phyloP scores from a whole-genome alignment of 2,888 invertebrate species.

The Nyleta sp. region DNA sequence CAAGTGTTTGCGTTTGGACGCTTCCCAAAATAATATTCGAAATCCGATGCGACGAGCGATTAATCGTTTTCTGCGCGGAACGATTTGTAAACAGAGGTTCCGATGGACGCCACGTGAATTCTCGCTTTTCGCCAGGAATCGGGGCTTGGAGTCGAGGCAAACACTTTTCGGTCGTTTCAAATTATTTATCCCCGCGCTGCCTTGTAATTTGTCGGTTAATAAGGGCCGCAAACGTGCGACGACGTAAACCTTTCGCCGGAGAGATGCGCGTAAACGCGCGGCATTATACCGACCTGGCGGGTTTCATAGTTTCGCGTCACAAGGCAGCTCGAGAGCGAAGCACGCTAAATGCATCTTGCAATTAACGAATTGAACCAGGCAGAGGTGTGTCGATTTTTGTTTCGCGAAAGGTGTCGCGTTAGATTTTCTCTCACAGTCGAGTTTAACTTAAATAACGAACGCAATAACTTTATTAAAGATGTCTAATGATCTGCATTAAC shows the following conservation, averaged over 20 bases:
- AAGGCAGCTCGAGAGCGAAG: constrained; percentile 47
- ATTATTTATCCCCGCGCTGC: constrained; percentile 14
- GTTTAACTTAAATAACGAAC: too few species aligned
- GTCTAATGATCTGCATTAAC: too few species aligned
- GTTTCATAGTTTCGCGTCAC: constrained; percentile 46
- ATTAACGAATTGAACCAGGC: constrained; percentile 82
- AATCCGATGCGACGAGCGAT: constrained; percentile 26
- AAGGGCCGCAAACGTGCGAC: constrained; percentile 30
- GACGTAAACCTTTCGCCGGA: constrained; percentile 39
- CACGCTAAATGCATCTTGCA: constrained; percentile 79
- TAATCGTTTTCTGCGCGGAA: constrained; percentile 40
- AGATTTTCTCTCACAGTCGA: too few species aligned
- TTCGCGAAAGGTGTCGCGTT: too few species aligned
- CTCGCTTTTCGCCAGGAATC: too few species aligned
- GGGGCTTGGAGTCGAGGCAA: too few species aligned
- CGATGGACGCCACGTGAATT: not conserved
- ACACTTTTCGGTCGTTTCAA: too few species aligned
- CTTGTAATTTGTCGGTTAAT: constrained; percentile 45
- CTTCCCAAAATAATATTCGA: constrained; percentile 36
- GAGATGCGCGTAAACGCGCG: constrained; percentile 40
- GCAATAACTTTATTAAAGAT: too few species aligned
- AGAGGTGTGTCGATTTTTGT: constrained; percentile 76
- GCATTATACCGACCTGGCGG: constrained; percentile 39
- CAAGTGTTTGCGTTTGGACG: constrained; percentile 36
- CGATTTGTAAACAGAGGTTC: constrained; percentile 46